Conservation (phyloP, 2,797 vertebrate genomes). For the Enteromius anoplus region DNA sequence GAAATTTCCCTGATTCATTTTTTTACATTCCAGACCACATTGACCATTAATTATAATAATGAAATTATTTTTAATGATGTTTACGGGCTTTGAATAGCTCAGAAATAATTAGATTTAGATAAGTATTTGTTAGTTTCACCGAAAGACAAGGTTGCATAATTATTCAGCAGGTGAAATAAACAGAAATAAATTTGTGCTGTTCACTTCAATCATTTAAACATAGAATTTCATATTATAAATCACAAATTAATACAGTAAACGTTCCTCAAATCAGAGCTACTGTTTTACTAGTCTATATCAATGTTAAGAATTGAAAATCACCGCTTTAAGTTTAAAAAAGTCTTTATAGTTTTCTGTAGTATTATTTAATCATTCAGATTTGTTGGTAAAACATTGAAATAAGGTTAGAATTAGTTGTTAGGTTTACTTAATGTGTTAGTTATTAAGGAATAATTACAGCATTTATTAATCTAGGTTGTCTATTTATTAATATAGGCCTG, state of each 20-base stretch:
- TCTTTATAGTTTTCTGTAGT: not conserved
- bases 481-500: not conserved
- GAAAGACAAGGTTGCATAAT: not conserved
- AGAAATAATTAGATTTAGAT: not conserved
- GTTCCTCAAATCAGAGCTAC: not conserved
- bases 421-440: not conserved
- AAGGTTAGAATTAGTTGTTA: not conserved
- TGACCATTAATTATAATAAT: not conserved
- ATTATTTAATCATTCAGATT: not conserved
- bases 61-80: not conserved
- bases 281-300: not conserved
- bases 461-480: not conserved
- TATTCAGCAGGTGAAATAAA: not conserved
- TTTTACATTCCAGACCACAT: not conserved
- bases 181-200: not conserved
- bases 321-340: not conserved
- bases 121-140: not conserved
- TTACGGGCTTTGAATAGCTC: not conserved
- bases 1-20: not conserved
- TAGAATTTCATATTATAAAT: not conserved
- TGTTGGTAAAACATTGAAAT: not conserved
- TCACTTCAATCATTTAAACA: not conserved
- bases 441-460: not conserved
- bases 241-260: not conserved
- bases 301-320: not conserved